Base-by-base conservation (phyloP, 2,888 invertebrate genomes). In the Lagria hirta region DNA sequence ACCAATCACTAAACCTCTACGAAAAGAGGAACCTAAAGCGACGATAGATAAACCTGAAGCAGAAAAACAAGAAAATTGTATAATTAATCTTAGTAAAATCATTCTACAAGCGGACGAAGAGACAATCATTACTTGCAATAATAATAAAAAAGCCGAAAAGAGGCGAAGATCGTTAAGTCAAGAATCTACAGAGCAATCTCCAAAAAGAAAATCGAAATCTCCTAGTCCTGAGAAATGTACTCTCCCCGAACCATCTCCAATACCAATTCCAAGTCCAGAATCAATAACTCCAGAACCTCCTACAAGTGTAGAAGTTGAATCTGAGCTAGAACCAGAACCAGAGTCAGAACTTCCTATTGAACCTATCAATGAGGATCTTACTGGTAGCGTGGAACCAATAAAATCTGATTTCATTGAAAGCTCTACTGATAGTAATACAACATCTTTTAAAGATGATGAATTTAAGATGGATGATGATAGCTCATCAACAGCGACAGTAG, bases 51-150 rank as follows among this genome's bases (percentile, higher is more conserved):
- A 36, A n/a, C 29, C 45, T 55, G 37, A 47, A 44, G 53, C 58
- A 51, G 62, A 60, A 49, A 55, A 54, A 22, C 60, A 60, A 48
- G 64, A 64, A 43, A 64, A 59, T 56, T 63, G 60, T 56, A 64
- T 62, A 55, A 62, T 71, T 55, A 70, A 69, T 62, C 66, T 71
- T 54, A 71, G 69, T 57, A 69, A 70, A 58, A 62, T 62, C 45
- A 61, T 70, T 52, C 60, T 67, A 52, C 61, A 67, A 54, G 64
- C 61, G 52, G 62, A 70, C 50, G 64, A 66, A 59, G 68, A 70
- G 68, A 68, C 68, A 66, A 70, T 70, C 67, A 69, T 69, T 58
- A 65, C 60, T 28, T 68, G 65, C 64, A 67, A 63, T 41, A 59
- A 61, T 27, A 55, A 51, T 43, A 38, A 26, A 21, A 55, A 24